Base-by-base conservation (phyloP, 2,113 vertebrate genomes). In the Laticauda colubrina region DNA sequence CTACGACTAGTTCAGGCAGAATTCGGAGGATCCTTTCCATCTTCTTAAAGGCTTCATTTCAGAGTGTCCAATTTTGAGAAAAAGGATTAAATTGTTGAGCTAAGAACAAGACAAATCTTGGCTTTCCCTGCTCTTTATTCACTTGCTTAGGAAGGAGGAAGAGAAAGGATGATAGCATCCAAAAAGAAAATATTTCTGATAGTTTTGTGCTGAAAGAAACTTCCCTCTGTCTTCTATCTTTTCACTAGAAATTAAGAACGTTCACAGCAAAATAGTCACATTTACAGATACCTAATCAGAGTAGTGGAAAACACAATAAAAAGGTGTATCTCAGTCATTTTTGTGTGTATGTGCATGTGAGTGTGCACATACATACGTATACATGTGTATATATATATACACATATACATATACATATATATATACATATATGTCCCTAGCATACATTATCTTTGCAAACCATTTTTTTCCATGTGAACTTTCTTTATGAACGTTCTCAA, bases 241-340 rank as follows among this genome's bases (percentile, higher is more conserved):
- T 95, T 69, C 89, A 93, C 69, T 90, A 75, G 91, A 95, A 94
- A 92, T 93, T 14, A 95, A 34, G 91, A 95, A 92, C 39, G 56
- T 90, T 18, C 69, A 94, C 48, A 85, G 18, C 10, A 51, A 61
- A 29, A 15, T 59, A 64, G 59, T 64, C 10, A 43, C 81, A 54
- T 92, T 94, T n/a, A 53, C 24, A 94, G 23, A 94, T 15, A 92
- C 21, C 45, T 34, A 92, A 14, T 21, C 85, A 90, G 69, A 93
- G 39, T n/a, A 24, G 93, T 23, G 56, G 94, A 0, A 48, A 26
- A 59, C 39, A 8, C 23, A 59, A 45, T 91, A 87, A 51, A 23
- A 94, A 93, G 93, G 59, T 51, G 34, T 1, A 3, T 43, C 90
- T 59, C 7, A 0, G 5, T 75, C n/a, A 75, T 75, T 6, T 64